phyloP scores from a whole-genome alignment of 2,888 invertebrate species.

The Rugalucina vietnamica region DNA sequence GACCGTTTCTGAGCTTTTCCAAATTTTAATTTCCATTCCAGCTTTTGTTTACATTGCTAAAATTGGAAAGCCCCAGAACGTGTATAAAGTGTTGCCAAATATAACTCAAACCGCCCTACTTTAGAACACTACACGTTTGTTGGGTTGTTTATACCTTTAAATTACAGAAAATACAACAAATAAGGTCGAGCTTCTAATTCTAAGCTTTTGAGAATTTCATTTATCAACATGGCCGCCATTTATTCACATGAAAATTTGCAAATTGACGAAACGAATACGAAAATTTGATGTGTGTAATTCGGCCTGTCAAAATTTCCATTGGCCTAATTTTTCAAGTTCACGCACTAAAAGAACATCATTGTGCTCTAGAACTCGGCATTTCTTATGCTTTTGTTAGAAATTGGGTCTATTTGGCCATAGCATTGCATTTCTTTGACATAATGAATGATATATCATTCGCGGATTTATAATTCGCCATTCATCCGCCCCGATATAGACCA shows the following conservation, averaged over 20 bases:
- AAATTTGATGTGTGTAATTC: conserved; percentile 27
- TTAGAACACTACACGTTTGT: not conserved
- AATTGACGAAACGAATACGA: conserved; percentile 40
- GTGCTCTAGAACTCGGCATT: not conserved
- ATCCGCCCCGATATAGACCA: conserved; percentile 64
- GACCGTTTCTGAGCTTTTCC: not conserved
- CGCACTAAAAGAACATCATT: no score
- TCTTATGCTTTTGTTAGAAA: not conserved
- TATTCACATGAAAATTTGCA: conserved; percentile 25
- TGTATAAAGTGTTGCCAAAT: not conserved
- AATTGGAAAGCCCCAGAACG: not conserved
- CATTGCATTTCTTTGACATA: no score
- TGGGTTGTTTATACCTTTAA: not conserved
- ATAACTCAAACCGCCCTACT: conserved; percentile 11
- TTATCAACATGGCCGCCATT: conserved; percentile 69
- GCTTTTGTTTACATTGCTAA: not conserved
- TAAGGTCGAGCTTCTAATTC: not conserved
- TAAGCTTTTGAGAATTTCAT: not conserved
- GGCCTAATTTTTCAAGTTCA: not conserved
- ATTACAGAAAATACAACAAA: not conserved
- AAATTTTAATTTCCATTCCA: not conserved
- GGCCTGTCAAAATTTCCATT: conserved; percentile 7
- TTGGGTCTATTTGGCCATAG: no score
- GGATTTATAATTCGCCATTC: conserved; percentile 68
- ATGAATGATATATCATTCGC: conserved; percentile 28